A percentile compares a stretch with the other conserved stretches of the same genome.
phyloP scores from a whole-genome alignment of 2,113 vertebrate species.

The human (Homo sapiens) region GRCh38 chr3:177372501-177373000 shows the following conservation, averaged over 20 bases:
- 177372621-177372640: neutral
- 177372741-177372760: neutral
- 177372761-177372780: neutral
- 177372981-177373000: slow-evolving; percentile 8
- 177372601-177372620: slow-evolving; percentile 44
- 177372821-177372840: neutral
- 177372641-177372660: slow-evolving; percentile 13
- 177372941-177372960: slow-evolving; percentile 1
- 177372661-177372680: slow-evolving; percentile 10
- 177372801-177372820: neutral
- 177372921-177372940: slow-evolving; percentile 29
- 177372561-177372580: neutral
- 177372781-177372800: neutral
- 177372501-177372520: neutral
- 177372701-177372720: slow-evolving; percentile 38
- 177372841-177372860: slow-evolving; percentile 54
- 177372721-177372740: slow-evolving; percentile 38
- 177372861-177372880: slow-evolving; percentile 34
- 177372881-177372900: slow-evolving; percentile 13
- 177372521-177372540: neutral
- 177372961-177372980: slow-evolving; percentile 23
- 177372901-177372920: slow-evolving; percentile 9
- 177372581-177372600: slow-evolving; percentile 28
- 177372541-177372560: neutral
- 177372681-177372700: neutral